Base-by-base conservation (phyloP, 2,113 vertebrate species). In the Vulpes ferrilata region DNA sequence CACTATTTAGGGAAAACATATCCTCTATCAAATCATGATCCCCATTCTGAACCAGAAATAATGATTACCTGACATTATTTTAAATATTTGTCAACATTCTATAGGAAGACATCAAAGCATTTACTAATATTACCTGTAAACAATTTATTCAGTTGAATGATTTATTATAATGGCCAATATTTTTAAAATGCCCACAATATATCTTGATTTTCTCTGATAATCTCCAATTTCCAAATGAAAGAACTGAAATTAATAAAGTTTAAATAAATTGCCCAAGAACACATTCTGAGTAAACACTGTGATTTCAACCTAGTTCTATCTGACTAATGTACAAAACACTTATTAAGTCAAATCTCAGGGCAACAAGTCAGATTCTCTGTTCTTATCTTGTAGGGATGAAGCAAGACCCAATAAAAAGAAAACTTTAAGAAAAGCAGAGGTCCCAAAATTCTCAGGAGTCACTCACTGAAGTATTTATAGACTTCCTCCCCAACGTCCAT, bases 111-210 rank as follows among this genome's bases (percentile, higher is more conserved):
- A 78, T 23, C 20, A 89, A 78, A 96, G 48, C 51, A 62, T 69
- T 64, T 76, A 15, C 32, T 60, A 90, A 38, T 5, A 16, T 69
- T 85, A 85, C 32, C 35, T 92, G 9, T 67, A 59, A 82, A 76
- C 20, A 65, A 43, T 89, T 74, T 84, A 22, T 79, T 71, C 84
- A 59, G 60, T 27, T 35, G 11, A 87, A 57, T 48, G 48, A 76
- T 59, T 73, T 32, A 57, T 88, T 95, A 64, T 43, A 92, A 62
- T 57, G 88, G 13, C 30, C 43, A 57, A 73, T 15, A 95, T 95
- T 73, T 95, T 89, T 73, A 51, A 3, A 48, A 23, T 38, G 7
- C 27, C 51, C 51, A 25, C 8, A 57, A 60, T 84, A 38, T 60
- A 53, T 76, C 17, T 59, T 93, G 55, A 62, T 32, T 81, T 87